phyloP scores from a whole-genome alignment of 2,888 invertebrate species.

The Netelia melanura region DNA sequence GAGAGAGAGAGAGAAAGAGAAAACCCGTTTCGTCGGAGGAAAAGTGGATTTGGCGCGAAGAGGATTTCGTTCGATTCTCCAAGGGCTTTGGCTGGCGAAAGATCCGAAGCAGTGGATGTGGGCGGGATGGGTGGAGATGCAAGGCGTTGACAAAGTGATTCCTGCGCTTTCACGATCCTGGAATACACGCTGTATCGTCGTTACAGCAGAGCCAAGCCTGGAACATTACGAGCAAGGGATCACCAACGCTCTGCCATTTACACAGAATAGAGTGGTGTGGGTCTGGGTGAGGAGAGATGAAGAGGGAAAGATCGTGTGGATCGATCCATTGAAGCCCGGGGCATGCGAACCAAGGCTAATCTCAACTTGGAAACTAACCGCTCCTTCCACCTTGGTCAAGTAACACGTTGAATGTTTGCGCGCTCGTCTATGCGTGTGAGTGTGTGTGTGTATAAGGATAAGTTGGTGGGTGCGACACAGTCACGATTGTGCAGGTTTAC shows the following conservation, averaged over 20 bases:
- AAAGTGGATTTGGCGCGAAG: slow-evolving; percentile 72
- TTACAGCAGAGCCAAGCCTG: neutral
- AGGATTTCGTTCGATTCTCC: slow-evolving; percentile 70
- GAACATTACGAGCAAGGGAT: neutral
- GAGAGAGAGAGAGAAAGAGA: no score
- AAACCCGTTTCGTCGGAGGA: slow-evolving; percentile 30
- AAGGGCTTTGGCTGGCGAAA: slow-evolving; percentile 49
- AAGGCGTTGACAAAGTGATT: slow-evolving; percentile 64
- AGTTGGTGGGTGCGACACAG: slow-evolving; percentile 1
- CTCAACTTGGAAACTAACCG: slow-evolving; percentile 5
- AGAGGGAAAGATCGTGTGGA: neutral
- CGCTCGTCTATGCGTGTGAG: neutral
- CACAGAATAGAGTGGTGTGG: no score
- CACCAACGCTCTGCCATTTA: neutral
- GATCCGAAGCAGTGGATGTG: slow-evolving; percentile 32
- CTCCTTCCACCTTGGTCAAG: slow-evolving; percentile 3
- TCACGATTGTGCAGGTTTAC: slow-evolving; percentile 67
- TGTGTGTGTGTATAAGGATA: neutral
- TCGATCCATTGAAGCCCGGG: slow-evolving; percentile 28
- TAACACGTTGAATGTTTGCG: neutral
- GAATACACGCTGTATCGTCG: slow-evolving; percentile 8
- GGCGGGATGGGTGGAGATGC: neutral
- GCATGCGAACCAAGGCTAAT: slow-evolving; percentile 18
- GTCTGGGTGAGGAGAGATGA: no score
- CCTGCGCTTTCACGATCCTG: slow-evolving; percentile 34